These are phyloP conservation scores for Pomacea maculata DNA, from an alignment of 1,140 invertebrate species.

Conservation along the genomic window DNA sequence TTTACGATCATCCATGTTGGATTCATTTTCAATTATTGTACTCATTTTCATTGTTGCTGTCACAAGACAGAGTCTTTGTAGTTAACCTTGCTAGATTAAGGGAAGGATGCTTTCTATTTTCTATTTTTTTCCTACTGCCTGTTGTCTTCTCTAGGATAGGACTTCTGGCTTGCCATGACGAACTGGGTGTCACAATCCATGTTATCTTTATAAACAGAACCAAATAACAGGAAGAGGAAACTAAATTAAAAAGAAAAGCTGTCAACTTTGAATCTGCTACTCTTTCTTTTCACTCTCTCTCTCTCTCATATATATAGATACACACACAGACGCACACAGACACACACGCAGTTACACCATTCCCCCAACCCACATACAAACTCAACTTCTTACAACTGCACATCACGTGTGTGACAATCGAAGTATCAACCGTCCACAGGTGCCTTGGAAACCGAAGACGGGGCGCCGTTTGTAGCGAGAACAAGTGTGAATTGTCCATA, in stretches of 20 bases:
- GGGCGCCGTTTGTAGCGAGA: background rate
- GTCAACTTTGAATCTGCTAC: background rate
- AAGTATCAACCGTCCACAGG: background rate
- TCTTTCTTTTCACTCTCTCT: background rate
- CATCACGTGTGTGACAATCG: background rate
- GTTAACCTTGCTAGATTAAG: background rate
- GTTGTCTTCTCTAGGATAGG: too few relatives aligned
- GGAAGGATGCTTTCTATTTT: background rate
- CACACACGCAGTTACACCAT: background rate
- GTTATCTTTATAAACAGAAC: background rate
- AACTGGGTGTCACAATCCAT: too few relatives aligned
- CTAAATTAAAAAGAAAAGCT: background rate
- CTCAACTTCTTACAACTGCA: background rate
- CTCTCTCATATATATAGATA: too few relatives aligned
- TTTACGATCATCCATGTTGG: background rate
- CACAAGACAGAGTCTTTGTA: background rate
- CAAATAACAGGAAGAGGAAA: background rate
- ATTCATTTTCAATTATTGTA: background rate
- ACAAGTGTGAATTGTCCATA: background rate
- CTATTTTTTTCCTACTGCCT: too few relatives aligned
- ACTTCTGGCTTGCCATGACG: too few relatives aligned
- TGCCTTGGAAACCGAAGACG: background rate
- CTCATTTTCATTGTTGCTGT: background rate
- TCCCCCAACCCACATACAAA: background rate
- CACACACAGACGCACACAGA: constrained; percentile 6